phyloP scores from a whole-genome alignment of 2,113 vertebrate genomes.

The Toxotes jaculatrix region DNA sequence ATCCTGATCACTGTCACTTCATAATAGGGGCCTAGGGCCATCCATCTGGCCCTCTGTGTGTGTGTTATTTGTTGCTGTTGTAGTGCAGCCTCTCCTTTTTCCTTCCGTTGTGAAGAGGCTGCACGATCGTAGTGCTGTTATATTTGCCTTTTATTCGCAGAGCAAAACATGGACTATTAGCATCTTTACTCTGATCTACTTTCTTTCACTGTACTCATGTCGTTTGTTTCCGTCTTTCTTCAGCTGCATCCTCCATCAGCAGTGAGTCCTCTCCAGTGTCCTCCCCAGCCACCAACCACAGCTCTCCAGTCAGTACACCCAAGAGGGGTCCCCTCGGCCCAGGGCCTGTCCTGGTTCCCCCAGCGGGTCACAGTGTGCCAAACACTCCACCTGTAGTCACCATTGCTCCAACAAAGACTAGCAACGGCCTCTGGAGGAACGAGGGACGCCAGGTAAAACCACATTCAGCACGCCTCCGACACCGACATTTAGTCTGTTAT shows the following conservation, averaged over 20 bases:
- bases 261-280: slow-evolving; percentile 97
- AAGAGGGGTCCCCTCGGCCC: slow-evolving; percentile 96
- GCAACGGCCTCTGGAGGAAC: slow-evolving; percentile 97
- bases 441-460: slow-evolving; percentile 92
- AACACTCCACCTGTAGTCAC: slow-evolving; percentile 98
- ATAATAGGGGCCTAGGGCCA: slow-evolving; percentile 69
- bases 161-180: neutral
- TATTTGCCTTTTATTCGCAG: slow-evolving; percentile 10
- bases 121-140: slow-evolving; percentile 10
- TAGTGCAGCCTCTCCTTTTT: slow-evolving; percentile 22
- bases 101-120: slow-evolving; percentile 24
- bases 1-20: slow-evolving; percentile 72
- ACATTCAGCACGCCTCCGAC: neutral
- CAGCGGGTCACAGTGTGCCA: slow-evolving; percentile 93
- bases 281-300: slow-evolving; percentile 98
- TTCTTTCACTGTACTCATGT: slow-evolving; percentile 10
- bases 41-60: slow-evolving; percentile 62
- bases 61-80: slow-evolving; percentile 44
- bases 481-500: neutral
- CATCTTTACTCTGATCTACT: neutral
- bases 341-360: slow-evolving; percentile 94
- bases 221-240: slow-evolving; percentile 34
- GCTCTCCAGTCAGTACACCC: slow-evolving; percentile 96
- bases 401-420: slow-evolving; percentile 97
- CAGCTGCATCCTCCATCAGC: slow-evolving; percentile 95